These are phyloP conservation scores for Hemicrepidius hirtus DNA, from an alignment of 2,888 invertebrate genomes.

Conservation along the genomic window DNA sequence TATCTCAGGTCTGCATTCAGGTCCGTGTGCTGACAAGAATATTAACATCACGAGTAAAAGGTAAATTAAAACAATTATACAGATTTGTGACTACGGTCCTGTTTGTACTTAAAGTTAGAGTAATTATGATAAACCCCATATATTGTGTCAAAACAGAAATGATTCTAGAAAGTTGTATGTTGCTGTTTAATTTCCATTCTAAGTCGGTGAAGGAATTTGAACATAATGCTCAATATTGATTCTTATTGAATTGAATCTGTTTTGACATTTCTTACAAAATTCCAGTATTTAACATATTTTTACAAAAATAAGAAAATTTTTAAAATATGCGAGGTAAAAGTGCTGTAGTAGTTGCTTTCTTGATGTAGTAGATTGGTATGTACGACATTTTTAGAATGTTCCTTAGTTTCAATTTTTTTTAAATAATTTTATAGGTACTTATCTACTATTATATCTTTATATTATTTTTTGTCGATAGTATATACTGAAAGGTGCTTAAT, in stretches of 20 bases:
- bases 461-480: background rate
- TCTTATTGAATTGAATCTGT: background rate
- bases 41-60: background rate
- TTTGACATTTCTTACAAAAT: background rate
- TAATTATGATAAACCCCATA: constrained; percentile 9
- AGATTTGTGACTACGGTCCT: background rate
- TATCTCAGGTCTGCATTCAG: constrained; percentile 13
- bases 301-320: background rate
- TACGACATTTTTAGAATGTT: background rate
- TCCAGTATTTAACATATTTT: constrained; percentile 18
- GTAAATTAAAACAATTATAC: background rate
- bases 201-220: too few relatives aligned
- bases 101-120: background rate
- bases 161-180: background rate
- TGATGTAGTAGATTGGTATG: background rate
- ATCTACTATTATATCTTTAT: background rate
- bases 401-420: background rate
- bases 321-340: background rate
- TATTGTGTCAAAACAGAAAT: background rate
- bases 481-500: constrained; percentile 17
- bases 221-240: too few relatives aligned
- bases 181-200: too few relatives aligned
- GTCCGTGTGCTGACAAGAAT: background rate
- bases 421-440: background rate
- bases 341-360: constrained; percentile 13